phyloP scores from a whole-genome alignment of 1,140 invertebrate genomes.

The Drosophila kanapiae region DNA sequence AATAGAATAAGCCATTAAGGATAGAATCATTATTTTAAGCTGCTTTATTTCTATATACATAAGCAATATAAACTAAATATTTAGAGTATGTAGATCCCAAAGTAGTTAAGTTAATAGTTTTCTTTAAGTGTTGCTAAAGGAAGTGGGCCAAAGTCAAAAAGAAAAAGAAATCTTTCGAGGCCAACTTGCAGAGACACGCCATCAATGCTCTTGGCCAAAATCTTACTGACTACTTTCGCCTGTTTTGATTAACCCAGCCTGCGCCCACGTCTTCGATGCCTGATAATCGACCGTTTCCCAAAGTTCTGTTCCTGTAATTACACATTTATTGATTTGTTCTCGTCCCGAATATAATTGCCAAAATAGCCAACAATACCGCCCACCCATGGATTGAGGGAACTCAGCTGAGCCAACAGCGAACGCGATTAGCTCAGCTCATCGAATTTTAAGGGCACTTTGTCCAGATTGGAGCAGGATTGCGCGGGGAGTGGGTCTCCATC shows the following conservation, averaged over 20 bases:
- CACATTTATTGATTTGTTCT: conserved; percentile 73
- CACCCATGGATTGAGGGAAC: conserved; percentile 44
- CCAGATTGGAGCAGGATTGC: conserved; percentile 28
- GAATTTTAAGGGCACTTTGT: conserved; percentile 70
- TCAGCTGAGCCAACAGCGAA: conserved; percentile 30
- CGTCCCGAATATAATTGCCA: conserved; percentile 60
- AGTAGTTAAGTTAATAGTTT: neutral
- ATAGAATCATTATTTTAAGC: too few relatives aligned
- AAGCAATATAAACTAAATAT: too few relatives aligned
- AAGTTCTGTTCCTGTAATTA: conserved; percentile 53
- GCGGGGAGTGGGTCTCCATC: neutral
- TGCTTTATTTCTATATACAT: too few relatives aligned
- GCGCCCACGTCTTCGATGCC: neutral
- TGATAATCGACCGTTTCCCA: conserved; percentile 12
- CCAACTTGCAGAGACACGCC: neutral
- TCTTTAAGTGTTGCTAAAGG: neutral
- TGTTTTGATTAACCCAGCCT: neutral
- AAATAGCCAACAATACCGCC: conserved; percentile 48
- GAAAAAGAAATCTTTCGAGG: neutral
- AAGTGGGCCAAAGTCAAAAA: neutral
- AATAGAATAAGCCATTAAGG: neutral
- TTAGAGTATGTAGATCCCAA: neutral
- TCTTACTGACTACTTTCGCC: neutral
- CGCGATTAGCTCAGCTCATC: conserved; percentile 71
- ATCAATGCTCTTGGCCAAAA: neutral